Percentiles rank a stretch among this genome's conserved stretches.
phyloP scores from a whole-genome alignment of 2,888 invertebrate species.

The Parthenolecanium corni region DNA sequence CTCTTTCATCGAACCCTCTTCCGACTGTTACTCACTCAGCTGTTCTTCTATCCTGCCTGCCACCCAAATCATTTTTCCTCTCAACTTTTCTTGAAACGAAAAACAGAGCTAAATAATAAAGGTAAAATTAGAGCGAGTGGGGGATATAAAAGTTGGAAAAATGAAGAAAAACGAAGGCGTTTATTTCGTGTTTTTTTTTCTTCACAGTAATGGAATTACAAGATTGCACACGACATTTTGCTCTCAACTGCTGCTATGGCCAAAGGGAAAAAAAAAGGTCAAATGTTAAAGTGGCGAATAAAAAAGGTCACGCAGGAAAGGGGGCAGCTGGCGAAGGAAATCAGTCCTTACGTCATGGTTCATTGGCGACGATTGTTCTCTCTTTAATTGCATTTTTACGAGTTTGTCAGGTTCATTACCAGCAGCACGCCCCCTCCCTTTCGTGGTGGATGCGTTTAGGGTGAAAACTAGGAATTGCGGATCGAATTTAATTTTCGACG shows the following conservation, averaged over 20 bases:
- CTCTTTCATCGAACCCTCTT: too few species aligned
- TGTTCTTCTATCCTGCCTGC: background rate
- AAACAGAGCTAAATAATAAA: too few species aligned
- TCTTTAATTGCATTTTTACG: slow-evolving; percentile 22
- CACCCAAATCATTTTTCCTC: background rate
- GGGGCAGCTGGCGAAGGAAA: slow-evolving; percentile 4
- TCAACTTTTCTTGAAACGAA: slow-evolving; percentile 1
- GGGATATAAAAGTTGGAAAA: too few species aligned
- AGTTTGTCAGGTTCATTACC: slow-evolving; percentile 23
- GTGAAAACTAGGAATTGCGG: too few species aligned
- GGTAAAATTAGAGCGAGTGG: background rate
- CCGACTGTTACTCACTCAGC: too few species aligned
- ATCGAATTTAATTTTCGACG: too few species aligned
- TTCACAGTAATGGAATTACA: slow-evolving; percentile 4
- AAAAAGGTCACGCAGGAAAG: background rate
- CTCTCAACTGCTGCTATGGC: too few species aligned
- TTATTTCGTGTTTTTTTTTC: slow-evolving; percentile 4
- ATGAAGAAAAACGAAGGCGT: background rate
- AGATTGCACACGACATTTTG: background rate
- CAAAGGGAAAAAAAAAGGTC: too few species aligned
- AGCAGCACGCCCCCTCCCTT: background rate
- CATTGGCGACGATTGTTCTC: slow-evolving; percentile 25
- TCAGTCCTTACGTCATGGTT: slow-evolving; percentile 20
- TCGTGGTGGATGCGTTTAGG: too few species aligned
- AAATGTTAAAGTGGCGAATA: slow-evolving; percentile 7